A percentile compares a stretch with the other conserved stretches of the same genome.
Evolutionary conservation across 1,140 invertebrate species (phyloP).

Genomic region (Drosophila equinoxialis): DNA sequence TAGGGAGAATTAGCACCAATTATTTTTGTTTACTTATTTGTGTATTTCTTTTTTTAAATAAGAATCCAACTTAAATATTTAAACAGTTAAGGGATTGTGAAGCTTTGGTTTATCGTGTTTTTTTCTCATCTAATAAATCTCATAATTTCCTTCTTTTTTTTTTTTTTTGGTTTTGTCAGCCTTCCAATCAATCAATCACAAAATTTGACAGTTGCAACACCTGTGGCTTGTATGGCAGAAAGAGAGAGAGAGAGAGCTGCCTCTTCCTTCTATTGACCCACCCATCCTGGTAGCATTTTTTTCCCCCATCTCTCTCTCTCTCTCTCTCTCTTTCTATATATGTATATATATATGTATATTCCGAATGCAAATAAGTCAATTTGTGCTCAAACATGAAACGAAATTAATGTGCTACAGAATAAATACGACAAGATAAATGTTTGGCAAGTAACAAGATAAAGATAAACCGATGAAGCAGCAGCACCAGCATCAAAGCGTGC

Average conservation of each 20-base stretch:
- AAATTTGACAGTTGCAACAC: constrained; percentile 63
- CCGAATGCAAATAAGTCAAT: constrained; percentile 79
- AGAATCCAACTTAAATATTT: not conserved
- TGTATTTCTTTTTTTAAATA: not conserved
- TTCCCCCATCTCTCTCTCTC: not conserved
- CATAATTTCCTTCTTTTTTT: constrained; percentile 41
- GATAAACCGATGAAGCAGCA: constrained; percentile 52
- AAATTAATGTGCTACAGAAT: constrained; percentile 78
- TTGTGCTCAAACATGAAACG: constrained; percentile 63
- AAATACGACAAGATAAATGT: constrained; percentile 81
- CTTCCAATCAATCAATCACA: constrained; percentile 63
- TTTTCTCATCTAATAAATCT: constrained; percentile 49
- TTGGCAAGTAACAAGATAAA: constrained; percentile 69
- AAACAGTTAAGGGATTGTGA: constrained; percentile 1
- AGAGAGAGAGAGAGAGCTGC: not conserved
- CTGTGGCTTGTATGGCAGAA: constrained; percentile 48
- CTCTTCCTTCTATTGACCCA: too few relatives aligned
- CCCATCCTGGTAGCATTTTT: too few relatives aligned
- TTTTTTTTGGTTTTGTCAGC: not conserved
- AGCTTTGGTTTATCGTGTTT: constrained; percentile 18
- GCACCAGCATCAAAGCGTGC: not conserved
- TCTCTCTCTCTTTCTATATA: too few relatives aligned
- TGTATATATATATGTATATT: not conserved
- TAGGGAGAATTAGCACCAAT: too few relatives aligned
- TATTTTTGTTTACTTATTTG: too few relatives aligned